A percentile compares a stretch with the other conserved stretches of the same genome.
These are phyloP conservation scores for Temnothorax unifasciatus DNA, from an alignment of 2,888 invertebrate genomes.

Conservation along the genomic window DNA sequence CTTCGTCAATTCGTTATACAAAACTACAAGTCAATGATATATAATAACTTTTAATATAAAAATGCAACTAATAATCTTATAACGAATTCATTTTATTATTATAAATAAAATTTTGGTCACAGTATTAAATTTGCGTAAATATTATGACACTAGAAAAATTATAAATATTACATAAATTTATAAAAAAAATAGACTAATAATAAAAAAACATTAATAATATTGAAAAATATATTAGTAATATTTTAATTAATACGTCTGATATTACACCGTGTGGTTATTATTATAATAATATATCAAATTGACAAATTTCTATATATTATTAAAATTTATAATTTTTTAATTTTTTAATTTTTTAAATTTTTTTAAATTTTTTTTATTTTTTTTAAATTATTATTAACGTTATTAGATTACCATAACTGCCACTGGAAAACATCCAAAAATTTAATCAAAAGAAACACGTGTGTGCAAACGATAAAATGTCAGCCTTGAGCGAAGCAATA, in stretches of 20 bases:
- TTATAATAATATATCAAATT: background rate
- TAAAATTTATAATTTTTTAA: too few relatives aligned
- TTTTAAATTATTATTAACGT: background rate
- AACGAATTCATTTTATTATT: background rate
- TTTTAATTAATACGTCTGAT: background rate
- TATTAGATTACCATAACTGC: background rate
- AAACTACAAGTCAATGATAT: background rate
- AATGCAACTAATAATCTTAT: background rate
- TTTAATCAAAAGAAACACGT: background rate
- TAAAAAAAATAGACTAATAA: background rate
- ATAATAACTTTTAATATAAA: background rate
- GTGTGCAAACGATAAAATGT: conserved; percentile 36
- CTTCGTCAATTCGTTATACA: background rate
- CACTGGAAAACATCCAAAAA: background rate
- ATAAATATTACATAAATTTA: background rate
- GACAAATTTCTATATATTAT: background rate
- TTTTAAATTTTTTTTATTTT: background rate
- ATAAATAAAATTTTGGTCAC: background rate
- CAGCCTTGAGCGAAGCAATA: conserved; percentile 51
- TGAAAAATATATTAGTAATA: background rate
- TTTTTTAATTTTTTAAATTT: background rate
- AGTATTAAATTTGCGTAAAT: background rate
- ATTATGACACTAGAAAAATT: background rate
- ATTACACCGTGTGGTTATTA: background rate
- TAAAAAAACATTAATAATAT: background rate